Percentiles rank a stretch among this genome's conserved stretches.
Evolutionary conservation across 64 coral and sea anemone genomes (phyloP).

Genomic region (Actinia equina): DNA sequence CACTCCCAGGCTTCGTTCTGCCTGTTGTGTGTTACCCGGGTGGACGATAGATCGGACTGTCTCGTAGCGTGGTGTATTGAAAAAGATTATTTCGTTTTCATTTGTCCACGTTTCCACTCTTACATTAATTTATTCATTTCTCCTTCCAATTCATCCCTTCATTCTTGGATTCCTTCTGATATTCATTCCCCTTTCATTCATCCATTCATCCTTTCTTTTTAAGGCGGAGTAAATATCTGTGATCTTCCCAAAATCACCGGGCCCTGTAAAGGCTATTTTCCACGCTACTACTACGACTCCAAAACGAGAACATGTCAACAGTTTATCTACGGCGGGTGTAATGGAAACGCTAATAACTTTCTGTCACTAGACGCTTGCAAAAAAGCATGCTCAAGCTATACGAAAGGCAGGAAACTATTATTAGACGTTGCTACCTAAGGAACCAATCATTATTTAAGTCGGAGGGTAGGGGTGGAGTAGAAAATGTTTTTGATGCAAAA

Average conservation of each 20-base stretch:
- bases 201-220: neutral
- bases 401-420: neutral
- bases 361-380: neutral
- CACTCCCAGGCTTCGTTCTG: no score
- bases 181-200: neutral
- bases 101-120: no score
- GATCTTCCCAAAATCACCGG: neutral
- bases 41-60: no score
- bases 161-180: neutral
- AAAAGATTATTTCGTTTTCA: no score
- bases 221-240: neutral
- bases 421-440: no score
- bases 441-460: no score
- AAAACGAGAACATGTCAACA: neutral
- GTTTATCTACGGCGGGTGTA: constrained; percentile 21
- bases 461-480: no score
- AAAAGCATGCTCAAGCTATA: neutral
- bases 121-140: no score
- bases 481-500: no score
- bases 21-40: no score
- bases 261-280: neutral
- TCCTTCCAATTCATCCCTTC: neutral
- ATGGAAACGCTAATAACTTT: constrained; percentile 15
- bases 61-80: no score
- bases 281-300: constrained; percentile 4